Base-by-base conservation (phyloP, 2,797 vertebrate species). In the Danio tinwini region DNA sequence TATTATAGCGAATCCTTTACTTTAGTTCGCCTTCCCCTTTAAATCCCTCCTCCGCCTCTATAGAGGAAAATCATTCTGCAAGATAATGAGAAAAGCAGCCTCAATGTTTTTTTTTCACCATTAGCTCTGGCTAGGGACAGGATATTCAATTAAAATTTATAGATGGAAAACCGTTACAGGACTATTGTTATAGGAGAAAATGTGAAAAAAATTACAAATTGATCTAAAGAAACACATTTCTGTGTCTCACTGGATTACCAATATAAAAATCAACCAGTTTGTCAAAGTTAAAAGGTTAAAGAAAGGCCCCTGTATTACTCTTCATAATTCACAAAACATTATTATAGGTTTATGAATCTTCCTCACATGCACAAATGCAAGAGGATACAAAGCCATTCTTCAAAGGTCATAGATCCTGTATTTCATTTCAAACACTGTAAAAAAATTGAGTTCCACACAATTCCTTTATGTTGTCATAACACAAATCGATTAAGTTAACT, bases 41-140 rank as follows among this genome's bases (percentile, higher is more conserved):
- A 65, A 73, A 65, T 29, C 9, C 21, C 9, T 59, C 14, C 62
- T 53, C 49, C 17, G 1, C 40, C 59, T 79, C 68, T 37, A 53
- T 5, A 75, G 37, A 50, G 69, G 42, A 44, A 72, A 79, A 72
- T 62, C 42, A 49, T 63, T 74, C 42, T 29, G 64, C 19, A 61
- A 62, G 50, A 71, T 80, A 71, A 83, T 81, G 73, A 73, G 82
- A 81, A 83, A 81, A 83, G 42, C 78, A 81, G 65, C 39, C 44
- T 19, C 17, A 56, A 29, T 10, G 1, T 39, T 76, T 47, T 14
- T 49, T 21, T 49, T 72, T 73, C 9, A 47, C 16, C 49, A 56
- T 70, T 47, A 71, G 76, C 17, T 53, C 62, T 72, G 68, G 59
- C 58, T n/a, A 11, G 49, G 21, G 40, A 56, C 49, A 40, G 78